A percentile compares a stretch with the other conserved stretches of the same genome.
Evolutionary conservation across 2,113 vertebrate genomes (phyloP).

Genomic region (Scatophagus argus): DNA sequence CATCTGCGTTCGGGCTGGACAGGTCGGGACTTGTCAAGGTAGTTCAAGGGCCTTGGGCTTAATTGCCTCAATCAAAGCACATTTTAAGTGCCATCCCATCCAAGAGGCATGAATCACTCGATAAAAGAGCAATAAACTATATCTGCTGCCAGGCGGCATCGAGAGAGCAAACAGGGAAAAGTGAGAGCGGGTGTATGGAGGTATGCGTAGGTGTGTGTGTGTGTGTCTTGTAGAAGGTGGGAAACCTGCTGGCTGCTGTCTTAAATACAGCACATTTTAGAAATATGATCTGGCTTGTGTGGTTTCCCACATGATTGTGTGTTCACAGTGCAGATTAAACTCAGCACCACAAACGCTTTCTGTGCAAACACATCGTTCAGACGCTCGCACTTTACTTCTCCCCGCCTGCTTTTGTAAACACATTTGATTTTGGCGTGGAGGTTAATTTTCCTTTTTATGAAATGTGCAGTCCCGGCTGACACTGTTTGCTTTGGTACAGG

Average conservation of each 20-base stretch:
- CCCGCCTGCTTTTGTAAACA: constrained; percentile 41
- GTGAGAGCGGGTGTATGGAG: not conserved
- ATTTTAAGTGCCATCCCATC: constrained; percentile 54
- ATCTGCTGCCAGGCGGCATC: constrained; percentile 42
- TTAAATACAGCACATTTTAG: constrained; percentile 1
- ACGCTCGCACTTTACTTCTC: constrained; percentile 6
- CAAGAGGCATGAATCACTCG: constrained; percentile 68
- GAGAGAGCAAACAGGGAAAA: constrained; percentile 3
- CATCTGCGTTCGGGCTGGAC: constrained; percentile 9
- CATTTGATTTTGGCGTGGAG: constrained; percentile 49
- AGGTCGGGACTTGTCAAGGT: constrained; percentile 48
- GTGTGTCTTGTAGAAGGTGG: not conserved
- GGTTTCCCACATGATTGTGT: not conserved
- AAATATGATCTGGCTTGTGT: constrained; percentile 3
- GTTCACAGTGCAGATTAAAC: constrained; percentile 7
- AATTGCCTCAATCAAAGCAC: constrained; percentile 73
- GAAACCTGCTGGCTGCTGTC: constrained; percentile 18
- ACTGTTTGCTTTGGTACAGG: constrained; percentile 61
- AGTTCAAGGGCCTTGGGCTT: constrained; percentile 54
- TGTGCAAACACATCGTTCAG: constrained; percentile 12
- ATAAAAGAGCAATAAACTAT: constrained; percentile 65
- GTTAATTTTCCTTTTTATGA: constrained; percentile 56
- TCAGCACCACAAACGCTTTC: not conserved
- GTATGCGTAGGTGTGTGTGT: constrained; percentile 10
- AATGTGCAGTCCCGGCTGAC: constrained; percentile 23